Evolutionary conservation across 1,140 invertebrate species (phyloP).

Genomic region (Drosophila watanabei): DNA sequence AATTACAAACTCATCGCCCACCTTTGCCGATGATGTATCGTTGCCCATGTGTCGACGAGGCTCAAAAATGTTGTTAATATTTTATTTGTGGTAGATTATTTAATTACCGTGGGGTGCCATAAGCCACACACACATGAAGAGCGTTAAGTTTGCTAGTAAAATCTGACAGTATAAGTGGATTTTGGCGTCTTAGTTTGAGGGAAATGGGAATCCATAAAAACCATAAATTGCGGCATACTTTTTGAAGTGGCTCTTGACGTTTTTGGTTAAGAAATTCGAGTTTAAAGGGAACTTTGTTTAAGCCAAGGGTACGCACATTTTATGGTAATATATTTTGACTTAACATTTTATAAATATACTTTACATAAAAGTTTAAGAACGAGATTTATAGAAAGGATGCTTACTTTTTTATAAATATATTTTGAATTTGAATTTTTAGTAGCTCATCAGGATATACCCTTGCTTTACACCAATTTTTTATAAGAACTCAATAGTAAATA

Average conservation of each 20-base stretch:
- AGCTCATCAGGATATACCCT: too few relatives aligned
- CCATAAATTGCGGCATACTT: not conserved
- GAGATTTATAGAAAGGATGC: too few relatives aligned
- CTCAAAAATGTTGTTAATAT: slow-evolving; percentile 44
- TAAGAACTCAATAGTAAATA: too few relatives aligned
- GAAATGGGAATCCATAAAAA: not conserved
- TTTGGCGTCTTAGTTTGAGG: not conserved
- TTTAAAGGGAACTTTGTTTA: too few relatives aligned
- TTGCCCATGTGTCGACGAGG: slow-evolving; percentile 10
- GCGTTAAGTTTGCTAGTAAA: not conserved
- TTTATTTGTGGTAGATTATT: slow-evolving; percentile 45
- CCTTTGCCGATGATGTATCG: slow-evolving; percentile 42
- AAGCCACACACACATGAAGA: slow-evolving; percentile 4
- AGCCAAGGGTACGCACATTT: too few relatives aligned
- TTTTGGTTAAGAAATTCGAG: not conserved
- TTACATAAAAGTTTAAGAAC: not conserved
- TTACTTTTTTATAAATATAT: too few relatives aligned
- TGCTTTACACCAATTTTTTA: too few relatives aligned
- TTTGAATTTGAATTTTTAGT: too few relatives aligned
- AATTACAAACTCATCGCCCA: slow-evolving; percentile 20
- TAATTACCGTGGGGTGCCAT: slow-evolving; percentile 24
- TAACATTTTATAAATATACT: not conserved
- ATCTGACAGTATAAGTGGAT: slow-evolving; percentile 1
- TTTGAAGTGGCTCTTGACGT: not conserved
- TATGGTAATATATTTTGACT: not conserved